Evolutionary conservation across 2,113 vertebrate genomes (phyloP).

Genomic region (Felis catus): DNA sequence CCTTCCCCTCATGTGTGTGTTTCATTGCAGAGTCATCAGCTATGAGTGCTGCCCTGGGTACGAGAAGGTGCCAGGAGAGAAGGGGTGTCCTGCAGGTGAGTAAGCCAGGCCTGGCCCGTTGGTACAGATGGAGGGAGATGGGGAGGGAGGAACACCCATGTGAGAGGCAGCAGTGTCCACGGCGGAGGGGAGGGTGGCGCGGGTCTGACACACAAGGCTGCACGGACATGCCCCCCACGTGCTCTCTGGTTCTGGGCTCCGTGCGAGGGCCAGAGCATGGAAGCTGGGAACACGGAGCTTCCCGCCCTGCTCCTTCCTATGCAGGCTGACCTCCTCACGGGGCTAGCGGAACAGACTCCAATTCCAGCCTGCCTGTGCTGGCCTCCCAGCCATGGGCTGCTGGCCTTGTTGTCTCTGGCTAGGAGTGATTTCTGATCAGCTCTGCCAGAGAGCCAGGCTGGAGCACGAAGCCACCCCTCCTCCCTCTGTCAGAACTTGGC

Average conservation of each 20-base stretch:
- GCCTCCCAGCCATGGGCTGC: neutral
- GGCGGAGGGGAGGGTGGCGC: fast-evolving
- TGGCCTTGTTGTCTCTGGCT: neutral
- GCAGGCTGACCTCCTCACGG: neutral
- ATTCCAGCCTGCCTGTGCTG: neutral
- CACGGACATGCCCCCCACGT: neutral
- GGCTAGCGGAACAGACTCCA: neutral
- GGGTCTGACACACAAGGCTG: fast-evolving
- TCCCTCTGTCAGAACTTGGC: neutral
- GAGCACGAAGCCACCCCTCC: neutral
- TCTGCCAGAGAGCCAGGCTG: neutral
- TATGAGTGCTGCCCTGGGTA: conserved; percentile 99
- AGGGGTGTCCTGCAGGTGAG: conserved; percentile 96
- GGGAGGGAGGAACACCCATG: too few relatives aligned
- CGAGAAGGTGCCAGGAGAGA: conserved; percentile 94
- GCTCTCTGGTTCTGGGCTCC: neutral
- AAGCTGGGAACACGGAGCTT: neutral
- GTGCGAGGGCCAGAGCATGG: fast-evolving
- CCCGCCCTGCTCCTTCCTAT: neutral
- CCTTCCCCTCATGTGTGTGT: conserved; percentile 48
- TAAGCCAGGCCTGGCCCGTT: neutral
- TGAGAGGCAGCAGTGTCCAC: neutral
- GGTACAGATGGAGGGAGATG: fast-evolving
- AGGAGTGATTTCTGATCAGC: neutral
- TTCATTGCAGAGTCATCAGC: conserved; percentile 91